Evolutionary conservation across 2,113 vertebrate species (phyloP), one percentile per base, ranked within the genome.

Genomic region (Xyliphius kryptos): DNA sequence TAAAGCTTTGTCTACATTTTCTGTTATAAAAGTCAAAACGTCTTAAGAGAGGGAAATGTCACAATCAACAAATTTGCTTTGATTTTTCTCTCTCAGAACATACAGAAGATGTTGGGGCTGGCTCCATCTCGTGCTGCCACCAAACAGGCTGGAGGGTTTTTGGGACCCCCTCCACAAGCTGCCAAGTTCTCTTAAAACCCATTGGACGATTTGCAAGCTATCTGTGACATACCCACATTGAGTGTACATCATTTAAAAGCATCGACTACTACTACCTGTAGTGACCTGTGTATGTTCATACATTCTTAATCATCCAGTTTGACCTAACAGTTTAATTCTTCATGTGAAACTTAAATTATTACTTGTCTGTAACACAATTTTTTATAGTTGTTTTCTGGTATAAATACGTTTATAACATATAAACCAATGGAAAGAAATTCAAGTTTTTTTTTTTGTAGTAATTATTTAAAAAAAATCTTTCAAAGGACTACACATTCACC

Each of bases 41-140:
- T n/a, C n/a, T n/a, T n/a, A n/a, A n/a, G n/a, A n/a, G n/a, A 38
- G 36, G 10, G 36, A 38, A 38, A 38, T 38, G 36, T 6, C 36
- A 5, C 5, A 6, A 38, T 38, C 36, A 5, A 38, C 10, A 38
- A 38, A 38, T 5, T 5, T 38, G 36, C 7, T 46, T 1, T 47
- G 17, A 47, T 26, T 6, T 48, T 14, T 43, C 22, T 50, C 19
- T 72, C 61, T 55, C 86, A 99, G 95, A 99, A 99, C 71, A 99
- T 99, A 52, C 95, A 99, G 90, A 99, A 99, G 85, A 92, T 99
- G 88, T 87, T 99, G 0, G 96, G 95, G 38, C 89, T 99, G 0
- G 96, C 96, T 38, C 95, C 96, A 36, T 98, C 96, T 17, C 89
- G 96, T 74, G 96, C 96, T 49, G 95, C 96, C 56, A 97, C 96